Conservation (phyloP, 2,113 vertebrate genomes). For the Xyrauchen texanus region DNA sequence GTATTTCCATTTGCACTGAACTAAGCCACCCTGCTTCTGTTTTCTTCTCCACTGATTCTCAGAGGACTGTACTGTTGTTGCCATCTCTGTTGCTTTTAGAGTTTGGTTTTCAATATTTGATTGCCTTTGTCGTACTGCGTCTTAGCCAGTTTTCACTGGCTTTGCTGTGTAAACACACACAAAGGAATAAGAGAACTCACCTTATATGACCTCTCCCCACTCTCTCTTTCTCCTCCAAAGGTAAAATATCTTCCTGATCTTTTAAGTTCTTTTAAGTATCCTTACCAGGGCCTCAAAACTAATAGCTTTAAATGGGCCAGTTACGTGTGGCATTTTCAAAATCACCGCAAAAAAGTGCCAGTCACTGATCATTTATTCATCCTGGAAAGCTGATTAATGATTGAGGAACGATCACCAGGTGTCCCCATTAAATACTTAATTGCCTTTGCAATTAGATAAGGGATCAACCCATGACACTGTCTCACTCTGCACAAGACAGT, state of each 20-base stretch:
- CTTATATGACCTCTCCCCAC: neutral
- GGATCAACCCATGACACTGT: slow-evolving; percentile 8
- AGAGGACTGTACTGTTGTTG: neutral
- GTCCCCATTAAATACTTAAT: slow-evolving; percentile 76
- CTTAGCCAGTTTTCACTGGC: too few species aligned
- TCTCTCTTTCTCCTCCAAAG: neutral
- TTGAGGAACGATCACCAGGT: slow-evolving; percentile 69
- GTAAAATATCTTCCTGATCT: neutral
- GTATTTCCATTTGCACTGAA: too few species aligned
- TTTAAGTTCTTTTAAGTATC: slow-evolving; percentile 6
- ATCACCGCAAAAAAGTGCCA: slow-evolving; percentile 55
- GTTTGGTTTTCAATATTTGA: neutral
- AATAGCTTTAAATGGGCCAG: slow-evolving; percentile 16
- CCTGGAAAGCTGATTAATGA: slow-evolving; percentile 74
- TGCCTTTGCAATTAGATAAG: slow-evolving; percentile 64
- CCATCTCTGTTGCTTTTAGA: neutral
- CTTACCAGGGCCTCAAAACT: slow-evolving; percentile 7
- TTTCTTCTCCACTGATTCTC: neutral
- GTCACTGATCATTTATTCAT: slow-evolving; percentile 77
- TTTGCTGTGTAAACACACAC: neutral
- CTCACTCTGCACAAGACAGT: neutral
- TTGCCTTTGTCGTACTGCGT: neutral
- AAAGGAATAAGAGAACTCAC: neutral
- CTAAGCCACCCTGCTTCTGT: too few species aligned
- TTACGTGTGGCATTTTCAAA: slow-evolving; percentile 14